These are phyloP conservation scores for Graphium colonna DNA, from an alignment of 2,888 invertebrate species.

Conservation along the genomic window DNA sequence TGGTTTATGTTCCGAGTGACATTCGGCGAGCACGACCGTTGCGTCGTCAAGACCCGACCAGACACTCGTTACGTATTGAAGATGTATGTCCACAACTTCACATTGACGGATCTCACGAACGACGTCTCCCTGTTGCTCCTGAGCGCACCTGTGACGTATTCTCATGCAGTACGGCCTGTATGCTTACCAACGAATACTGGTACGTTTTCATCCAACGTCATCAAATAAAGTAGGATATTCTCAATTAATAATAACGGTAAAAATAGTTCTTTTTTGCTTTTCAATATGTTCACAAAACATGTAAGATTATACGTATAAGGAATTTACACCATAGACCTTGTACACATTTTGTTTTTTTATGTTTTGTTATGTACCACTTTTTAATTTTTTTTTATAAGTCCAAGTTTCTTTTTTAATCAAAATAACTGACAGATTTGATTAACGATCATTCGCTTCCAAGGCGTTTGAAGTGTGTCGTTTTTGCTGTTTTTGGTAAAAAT, in stretches of 20 bases:
- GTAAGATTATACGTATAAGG: too few relatives aligned
- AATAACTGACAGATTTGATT: too few relatives aligned
- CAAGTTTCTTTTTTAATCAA: too few relatives aligned
- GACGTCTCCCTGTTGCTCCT: constrained; percentile 90
- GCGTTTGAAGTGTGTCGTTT: too few relatives aligned
- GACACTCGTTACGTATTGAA: constrained; percentile 87
- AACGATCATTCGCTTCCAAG: too few relatives aligned
- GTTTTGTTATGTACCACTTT: not conserved
- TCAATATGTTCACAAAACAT: too few relatives aligned
- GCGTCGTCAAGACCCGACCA: constrained; percentile 82
- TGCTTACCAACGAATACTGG: constrained; percentile 84
- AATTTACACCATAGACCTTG: not conserved
- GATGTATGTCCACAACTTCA: constrained; percentile 88
- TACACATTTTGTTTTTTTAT: not conserved
- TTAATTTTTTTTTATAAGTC: too few relatives aligned
- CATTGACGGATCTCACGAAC: constrained; percentile 89
- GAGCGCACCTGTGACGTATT: constrained; percentile 87
- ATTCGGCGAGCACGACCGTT: constrained; percentile 92
- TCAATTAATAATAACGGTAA: not conserved
- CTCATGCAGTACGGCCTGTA: constrained; percentile 88
- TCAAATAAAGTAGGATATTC: not conserved
- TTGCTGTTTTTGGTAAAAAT: too few relatives aligned
- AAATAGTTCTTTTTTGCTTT: not conserved
- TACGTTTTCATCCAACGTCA: constrained; percentile 39
- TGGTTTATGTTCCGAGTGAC: constrained; percentile 94